phyloP scores from a whole-genome alignment of 2,888 invertebrate species.

The Cantharis rufa region DNA sequence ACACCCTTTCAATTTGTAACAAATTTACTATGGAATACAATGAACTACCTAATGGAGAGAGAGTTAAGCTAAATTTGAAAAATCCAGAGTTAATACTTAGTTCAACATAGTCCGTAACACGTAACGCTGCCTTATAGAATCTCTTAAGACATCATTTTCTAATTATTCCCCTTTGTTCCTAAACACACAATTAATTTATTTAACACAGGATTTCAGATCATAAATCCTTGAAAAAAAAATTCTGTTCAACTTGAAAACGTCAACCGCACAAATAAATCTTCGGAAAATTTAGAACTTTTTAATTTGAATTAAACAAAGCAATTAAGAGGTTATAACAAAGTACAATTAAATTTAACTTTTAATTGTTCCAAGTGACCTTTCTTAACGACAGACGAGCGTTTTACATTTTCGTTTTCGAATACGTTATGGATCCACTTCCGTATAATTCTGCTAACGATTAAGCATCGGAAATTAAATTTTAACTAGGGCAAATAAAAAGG shows the following conservation, averaged over 20 bases:
- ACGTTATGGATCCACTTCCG: background rate
- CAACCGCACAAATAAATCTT: background rate
- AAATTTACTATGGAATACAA: background rate
- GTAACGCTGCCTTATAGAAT: background rate
- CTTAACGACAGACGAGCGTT: background rate
- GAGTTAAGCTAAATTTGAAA: background rate
- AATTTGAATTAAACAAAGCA: background rate
- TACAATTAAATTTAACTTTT: background rate
- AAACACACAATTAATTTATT: background rate
- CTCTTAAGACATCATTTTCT: background rate
- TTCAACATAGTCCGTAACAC: background rate
- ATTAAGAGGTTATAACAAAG: background rate
- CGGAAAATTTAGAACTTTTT: background rate
- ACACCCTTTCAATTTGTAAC: background rate
- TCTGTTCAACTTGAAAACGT: background rate
- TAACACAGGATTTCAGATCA: background rate
- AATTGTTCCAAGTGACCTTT: background rate
- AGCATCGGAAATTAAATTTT: constrained; percentile 1
- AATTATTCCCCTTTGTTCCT: background rate
- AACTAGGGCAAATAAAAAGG: background rate
- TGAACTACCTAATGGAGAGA: background rate
- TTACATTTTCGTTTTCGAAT: background rate
- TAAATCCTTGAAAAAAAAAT: background rate
- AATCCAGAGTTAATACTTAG: background rate
- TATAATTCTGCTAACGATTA: background rate